Base-by-base conservation (phyloP, 2,113 vertebrate species). In the Motacilla tschutschensis region DNA sequence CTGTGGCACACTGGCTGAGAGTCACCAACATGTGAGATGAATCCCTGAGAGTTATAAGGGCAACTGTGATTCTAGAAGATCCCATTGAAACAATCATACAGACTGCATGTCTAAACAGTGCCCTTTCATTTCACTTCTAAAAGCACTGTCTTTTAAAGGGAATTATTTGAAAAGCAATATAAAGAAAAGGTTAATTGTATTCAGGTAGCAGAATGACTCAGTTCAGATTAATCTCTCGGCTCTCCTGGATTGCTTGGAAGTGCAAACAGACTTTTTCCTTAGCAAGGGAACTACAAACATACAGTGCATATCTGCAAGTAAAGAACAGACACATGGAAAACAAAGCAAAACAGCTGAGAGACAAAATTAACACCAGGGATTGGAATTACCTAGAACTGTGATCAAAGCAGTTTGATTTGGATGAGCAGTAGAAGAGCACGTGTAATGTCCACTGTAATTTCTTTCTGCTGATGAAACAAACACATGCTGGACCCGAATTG, bases 381-480 rank as follows among this genome's bases (percentile, higher is more conserved):
- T 94, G 31, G 66, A 84, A 79, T 96, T 97, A 99, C 99, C 98
- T 88, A 97, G 66, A 78, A 99, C 95, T 57, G 94, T 93, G 69
- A 99, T 79, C 78, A 94, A 9, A 73, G 96, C 92, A 29, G 97
- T 96, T 81, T 97, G 97, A 9, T 44, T 94, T 5, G 57, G 87
- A 53, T 94, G 92, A 22, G 70, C 3, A 5, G 84, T 44, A 69
- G 87, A 96, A 35, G 60, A 96, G 83, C 98, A 99, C 78, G 96
- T 97, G 26, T 98, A 98, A 33, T 50, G 95, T 47, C 98, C 97
- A 14, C 70, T 97, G 69, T 98, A n/a, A 3, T 90, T 71, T 91
- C 79, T 94, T 92, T 58, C 77, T 91, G 96, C 95, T 0, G 93
- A 91, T 77, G 94, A 80, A 75, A 83, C 66, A 93, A 96, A 97